Conservation (phyloP, 2,113 vertebrate species). For the Ancistrus triradiatus region DNA sequence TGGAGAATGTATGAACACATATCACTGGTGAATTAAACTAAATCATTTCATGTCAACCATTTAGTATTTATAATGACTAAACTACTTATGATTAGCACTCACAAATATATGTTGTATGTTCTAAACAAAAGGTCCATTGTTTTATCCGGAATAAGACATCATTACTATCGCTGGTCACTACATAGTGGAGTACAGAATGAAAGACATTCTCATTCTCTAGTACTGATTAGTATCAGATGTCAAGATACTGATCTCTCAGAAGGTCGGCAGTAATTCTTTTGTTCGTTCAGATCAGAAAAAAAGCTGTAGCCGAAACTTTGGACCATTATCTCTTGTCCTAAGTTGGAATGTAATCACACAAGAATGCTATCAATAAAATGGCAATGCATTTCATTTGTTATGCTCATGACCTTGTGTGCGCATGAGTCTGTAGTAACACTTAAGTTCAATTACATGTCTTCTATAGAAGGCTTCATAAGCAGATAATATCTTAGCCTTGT, state of each 20-base stretch:
- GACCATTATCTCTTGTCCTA: constrained; percentile 2
- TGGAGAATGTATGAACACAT: no score
- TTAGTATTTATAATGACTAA: neutral
- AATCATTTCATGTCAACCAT: no score
- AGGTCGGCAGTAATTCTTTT: neutral
- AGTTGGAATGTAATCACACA: no score
- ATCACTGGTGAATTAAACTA: no score
- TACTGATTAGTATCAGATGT: constrained; percentile 3
- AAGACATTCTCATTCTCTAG: neutral
- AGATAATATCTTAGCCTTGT: no score
- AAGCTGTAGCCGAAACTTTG: neutral
- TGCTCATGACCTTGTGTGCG: no score
- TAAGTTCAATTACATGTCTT: no score
- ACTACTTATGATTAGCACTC: neutral
- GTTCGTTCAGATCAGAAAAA: neutral
- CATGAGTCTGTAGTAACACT: no score
- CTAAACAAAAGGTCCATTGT: constrained; percentile 4
- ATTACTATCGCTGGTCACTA: neutral
- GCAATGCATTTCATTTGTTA: neutral
- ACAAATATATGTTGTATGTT: neutral
- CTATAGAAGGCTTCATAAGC: no score
- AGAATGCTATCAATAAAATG: neutral
- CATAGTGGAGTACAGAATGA: constrained; percentile 3
- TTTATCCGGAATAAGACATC: neutral
- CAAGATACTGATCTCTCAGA: neutral